A percentile compares a stretch with the other conserved stretches of the same genome.
Conservation (phyloP, 2,113 vertebrate genomes). For the Thamnaconus septentrionalis region DNA sequence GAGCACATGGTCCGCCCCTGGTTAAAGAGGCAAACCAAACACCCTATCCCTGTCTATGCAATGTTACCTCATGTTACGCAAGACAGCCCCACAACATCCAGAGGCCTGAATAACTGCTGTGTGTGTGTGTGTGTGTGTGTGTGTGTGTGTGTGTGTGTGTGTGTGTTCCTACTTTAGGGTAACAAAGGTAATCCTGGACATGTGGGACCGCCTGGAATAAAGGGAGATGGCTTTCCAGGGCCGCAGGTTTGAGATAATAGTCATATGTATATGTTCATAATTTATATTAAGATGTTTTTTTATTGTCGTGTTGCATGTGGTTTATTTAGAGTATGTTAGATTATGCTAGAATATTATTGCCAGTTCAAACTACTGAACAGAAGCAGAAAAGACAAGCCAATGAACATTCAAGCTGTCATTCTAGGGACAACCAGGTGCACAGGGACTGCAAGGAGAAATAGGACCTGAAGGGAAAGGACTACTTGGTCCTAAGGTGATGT, state of each 20-base stretch:
- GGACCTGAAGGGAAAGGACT: conserved; percentile 80
- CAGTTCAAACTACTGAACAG: not conserved
- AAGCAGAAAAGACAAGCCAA: not conserved
- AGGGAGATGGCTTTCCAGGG: conserved; percentile 80
- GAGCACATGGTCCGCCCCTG: no score
- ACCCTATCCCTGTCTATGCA: no score
- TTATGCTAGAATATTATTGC: no score
- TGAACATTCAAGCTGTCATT: not conserved
- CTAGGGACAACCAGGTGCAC: conserved; percentile 80
- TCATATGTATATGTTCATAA: not conserved
- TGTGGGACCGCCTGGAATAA: conserved; percentile 74
- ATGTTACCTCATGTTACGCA: no score
- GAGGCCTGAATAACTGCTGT: no score
- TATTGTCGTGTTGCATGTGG: no score
- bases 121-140: not conserved
- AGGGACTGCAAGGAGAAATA: conserved; percentile 77
- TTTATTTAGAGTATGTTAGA: no score
- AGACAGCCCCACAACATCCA: no score
- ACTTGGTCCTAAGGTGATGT: conserved; percentile 80
- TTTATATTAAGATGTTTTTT: no score
- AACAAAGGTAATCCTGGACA: conserved; percentile 77
- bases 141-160: not conserved
- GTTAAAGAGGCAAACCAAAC: no score
- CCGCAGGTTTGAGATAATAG: conserved; percentile 69
- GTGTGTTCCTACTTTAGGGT: conserved; percentile 69